Evolutionary conservation across 2,797 vertebrate genomes (phyloP), one percentile per base, ranked within the genome.

Genomic region (Gambelia wislizenii): DNA sequence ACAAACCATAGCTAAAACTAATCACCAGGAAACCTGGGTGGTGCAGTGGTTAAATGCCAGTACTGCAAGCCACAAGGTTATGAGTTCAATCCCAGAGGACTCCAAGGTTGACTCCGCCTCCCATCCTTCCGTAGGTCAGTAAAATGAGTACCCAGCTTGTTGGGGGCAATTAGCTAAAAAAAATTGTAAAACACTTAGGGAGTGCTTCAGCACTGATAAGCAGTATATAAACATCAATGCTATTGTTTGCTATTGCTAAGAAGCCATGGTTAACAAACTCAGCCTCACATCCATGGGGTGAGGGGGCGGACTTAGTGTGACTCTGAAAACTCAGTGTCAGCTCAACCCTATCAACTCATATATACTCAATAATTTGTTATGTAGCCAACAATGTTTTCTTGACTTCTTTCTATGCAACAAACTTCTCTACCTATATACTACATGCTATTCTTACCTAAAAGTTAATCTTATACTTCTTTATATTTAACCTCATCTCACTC

Each of bases 401-500:
- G 67, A 91, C 54, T 90, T 20, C 36, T 47, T 0, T 80, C 52
- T 88, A 89, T 47, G 13, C 59, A 84, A 87, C 0, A 0, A 16
- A 84, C 49, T 52, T n/a, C 83, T 42, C 87, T 91, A 87, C 69
- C 47, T 86, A 90, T 91, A 7, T 83, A 83, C 92, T 83, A 89
- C 2, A 20, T 70, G 69, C 89, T 91, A 86, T 91, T 95, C 93
- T 94, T 93, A 92, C 91, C 92, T 92, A 94, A 85, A 86, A 44
- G 10, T 78, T 86, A 87, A 91, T 85, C 79, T 91, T 16, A 93
- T 64, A 85, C 88, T 93, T 90, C 86, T 87, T 91, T 91, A 91
- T 36, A 91, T 89, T 86, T 79, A 94, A 91, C 90, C 92, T 94
- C 92, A 93, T 92, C 88, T 95, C 87, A 92, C 72, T 93, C 90